Conservation (phyloP, 2,888 invertebrate genomes). For the Stenotaenia linearis region DNA sequence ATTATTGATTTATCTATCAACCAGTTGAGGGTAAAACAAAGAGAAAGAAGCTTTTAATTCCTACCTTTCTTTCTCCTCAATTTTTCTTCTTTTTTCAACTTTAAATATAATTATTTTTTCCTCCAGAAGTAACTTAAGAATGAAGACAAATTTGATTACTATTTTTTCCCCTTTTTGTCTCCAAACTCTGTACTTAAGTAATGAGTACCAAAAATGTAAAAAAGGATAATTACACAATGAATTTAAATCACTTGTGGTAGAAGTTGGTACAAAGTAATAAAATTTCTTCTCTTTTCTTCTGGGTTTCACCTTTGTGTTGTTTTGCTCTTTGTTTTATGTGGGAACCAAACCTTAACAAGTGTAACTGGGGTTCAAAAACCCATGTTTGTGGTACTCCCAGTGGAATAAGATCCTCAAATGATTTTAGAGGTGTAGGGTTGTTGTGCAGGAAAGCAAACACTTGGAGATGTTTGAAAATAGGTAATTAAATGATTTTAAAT, state of each 20-base stretch:
- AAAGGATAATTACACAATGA: neutral
- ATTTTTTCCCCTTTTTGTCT: neutral
- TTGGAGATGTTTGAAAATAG: no score
- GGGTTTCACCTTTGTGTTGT: no score
- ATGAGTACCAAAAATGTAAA: neutral
- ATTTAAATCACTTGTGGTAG: no score
- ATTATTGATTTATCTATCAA: neutral
- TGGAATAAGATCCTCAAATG: neutral
- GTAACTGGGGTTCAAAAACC: no score
- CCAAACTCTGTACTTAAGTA: neutral
- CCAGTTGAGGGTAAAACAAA: neutral
- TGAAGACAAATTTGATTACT: neutral
- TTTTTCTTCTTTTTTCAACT: neutral
- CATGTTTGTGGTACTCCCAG: no score
- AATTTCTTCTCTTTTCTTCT: no score
- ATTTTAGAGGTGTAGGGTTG: no score
- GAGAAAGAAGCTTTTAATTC: neutral
- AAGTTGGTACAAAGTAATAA: no score
- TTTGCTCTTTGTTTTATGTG: no score
- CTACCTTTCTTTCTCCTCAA: neutral
- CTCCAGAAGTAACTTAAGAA: neutral
- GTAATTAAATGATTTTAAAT: no score
- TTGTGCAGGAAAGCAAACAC: no score
- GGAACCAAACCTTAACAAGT: no score
- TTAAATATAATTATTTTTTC: neutral